Percentiles rank a stretch among this genome's conserved stretches.
Conservation (phyloP, 2,888 invertebrate species). For the Empis livida region DNA sequence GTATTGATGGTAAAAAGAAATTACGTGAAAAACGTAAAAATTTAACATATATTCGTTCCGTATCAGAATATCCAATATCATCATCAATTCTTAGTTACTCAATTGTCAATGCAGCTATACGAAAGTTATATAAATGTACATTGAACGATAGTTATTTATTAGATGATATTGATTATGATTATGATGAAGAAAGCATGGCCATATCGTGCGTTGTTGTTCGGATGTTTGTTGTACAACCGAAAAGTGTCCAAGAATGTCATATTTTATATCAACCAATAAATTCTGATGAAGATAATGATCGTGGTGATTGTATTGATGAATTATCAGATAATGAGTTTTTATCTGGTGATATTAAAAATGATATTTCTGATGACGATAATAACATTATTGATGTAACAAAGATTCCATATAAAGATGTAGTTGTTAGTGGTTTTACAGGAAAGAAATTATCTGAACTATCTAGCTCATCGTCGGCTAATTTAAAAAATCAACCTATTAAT, state of each 20-base stretch:
- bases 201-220: conserved; percentile 39
- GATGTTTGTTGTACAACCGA: conserved; percentile 75
- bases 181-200: conserved; percentile 43
- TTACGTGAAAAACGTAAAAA: conserved; percentile 23
- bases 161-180: conserved; percentile 45
- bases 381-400: neutral
- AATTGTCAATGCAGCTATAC: conserved; percentile 62
- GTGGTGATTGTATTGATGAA: conserved; percentile 1
- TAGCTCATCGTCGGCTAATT: neutral
- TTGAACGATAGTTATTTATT: conserved; percentile 33
- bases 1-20: conserved; percentile 19
- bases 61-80: conserved; percentile 78
- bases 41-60: conserved; percentile 45
- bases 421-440: neutral
- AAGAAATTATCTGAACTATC: conserved; percentile 2
- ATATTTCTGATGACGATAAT: neutral
- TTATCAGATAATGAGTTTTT: conserved; percentile 13
- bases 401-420: too few relatives aligned
- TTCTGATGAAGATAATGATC: conserved; percentile 1
- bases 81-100: conserved; percentile 83
- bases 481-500: neutral
- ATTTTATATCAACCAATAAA: conserved; percentile 48
- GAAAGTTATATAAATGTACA: conserved; percentile 36
- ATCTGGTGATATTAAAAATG: conserved; percentile 6
- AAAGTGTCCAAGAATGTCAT: conserved; percentile 74